Conservation (phyloP, 2,113 vertebrate species). For the Seriola dumerili region DNA sequence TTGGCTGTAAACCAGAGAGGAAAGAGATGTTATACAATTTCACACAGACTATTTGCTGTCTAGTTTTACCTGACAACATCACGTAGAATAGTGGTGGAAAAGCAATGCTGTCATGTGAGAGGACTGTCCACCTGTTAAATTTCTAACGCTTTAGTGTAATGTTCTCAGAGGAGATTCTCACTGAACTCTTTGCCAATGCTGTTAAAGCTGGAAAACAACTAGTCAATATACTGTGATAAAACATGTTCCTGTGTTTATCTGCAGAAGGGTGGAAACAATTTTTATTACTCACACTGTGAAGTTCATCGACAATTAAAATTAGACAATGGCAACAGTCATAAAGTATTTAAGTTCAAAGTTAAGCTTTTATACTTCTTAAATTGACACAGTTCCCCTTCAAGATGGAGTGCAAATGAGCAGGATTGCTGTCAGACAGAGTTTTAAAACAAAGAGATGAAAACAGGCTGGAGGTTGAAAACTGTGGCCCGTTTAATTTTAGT, state of each 20-base stretch:
- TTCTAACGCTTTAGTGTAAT: background rate
- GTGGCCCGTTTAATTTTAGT: constrained; percentile 38
- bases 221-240: background rate
- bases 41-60: background rate
- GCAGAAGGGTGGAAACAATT: background rate
- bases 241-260: constrained; percentile 6
- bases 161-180: background rate
- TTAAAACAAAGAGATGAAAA: background rate
- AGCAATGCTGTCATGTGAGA: background rate
- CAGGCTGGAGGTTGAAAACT: background rate
- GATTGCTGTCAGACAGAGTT: background rate
- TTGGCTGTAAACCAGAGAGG: constrained; percentile 28
- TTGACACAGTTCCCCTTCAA: background rate
- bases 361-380: background rate
- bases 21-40: background rate
- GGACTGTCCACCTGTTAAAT: background rate
- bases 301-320: background rate
- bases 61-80: background rate
- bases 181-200: background rate
- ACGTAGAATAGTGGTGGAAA: constrained; percentile 2
- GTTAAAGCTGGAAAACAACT: background rate
- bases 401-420: constrained; percentile 6
- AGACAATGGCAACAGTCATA: background rate
- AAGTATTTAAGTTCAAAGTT: background rate
- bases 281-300: background rate